Base-by-base conservation (phyloP, 2,797 vertebrate genomes). In the Otus scops region DNA sequence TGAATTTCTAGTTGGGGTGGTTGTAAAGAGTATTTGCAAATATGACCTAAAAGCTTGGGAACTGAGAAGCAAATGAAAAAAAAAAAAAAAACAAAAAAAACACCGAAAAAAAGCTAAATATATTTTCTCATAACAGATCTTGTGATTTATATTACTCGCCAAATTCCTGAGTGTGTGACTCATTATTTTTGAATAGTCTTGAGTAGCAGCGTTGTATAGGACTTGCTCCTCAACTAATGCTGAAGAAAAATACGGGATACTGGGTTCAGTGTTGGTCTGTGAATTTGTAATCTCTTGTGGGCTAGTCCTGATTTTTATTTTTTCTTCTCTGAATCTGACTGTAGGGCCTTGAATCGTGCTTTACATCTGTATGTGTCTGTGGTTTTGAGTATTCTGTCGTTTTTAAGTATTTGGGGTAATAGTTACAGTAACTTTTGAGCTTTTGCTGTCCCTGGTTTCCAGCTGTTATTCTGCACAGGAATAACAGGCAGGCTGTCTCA, bases 361-460 rank as follows among this genome's bases (percentile, higher is more conserved):
- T 39, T 32, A 23, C 4, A 1, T 23, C 54, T 38, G 9, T 20
- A 17, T 4, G 0, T 45, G 73, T 39, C 53, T 65, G 28, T 16
- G 18, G 17, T 43, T 43, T 43, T 39, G 60, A 77, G 50, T 7
- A 1, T 43, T 43, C 41, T 43, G 17, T 43, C 10, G 24, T 17
- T 36, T 80, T 36, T 23, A 32, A 54, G 56, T 60, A 26, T 70
- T 69, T 59, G 48, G 60, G 61, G 11, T 24, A 80, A 54, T 22
- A 67, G 28, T 91, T 86, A 16, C 2, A 24, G 9, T 60, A 71
- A 65, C 12, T 74, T 69, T 6, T 26, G 50, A 67, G 84, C 71
- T 94, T 59, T 63, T 78, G 48, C 87, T 74, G 7, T 89, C 48
- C 59, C 32, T 88, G 53, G 15, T 67, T 74, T 59, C 48, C 57